Conservation (phyloP, 2,888 invertebrate species). For the Eulithis testata region DNA sequence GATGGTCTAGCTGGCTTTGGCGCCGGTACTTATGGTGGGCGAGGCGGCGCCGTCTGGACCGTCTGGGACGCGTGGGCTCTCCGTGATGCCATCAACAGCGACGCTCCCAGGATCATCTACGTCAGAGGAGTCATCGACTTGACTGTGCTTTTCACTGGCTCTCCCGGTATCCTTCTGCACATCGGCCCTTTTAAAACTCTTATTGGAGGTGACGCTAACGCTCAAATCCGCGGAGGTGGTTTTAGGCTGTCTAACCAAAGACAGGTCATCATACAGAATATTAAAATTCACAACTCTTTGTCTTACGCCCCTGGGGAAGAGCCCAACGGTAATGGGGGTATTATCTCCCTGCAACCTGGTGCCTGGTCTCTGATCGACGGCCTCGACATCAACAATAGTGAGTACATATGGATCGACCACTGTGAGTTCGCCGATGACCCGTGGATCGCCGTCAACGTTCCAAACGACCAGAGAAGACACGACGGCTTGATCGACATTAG, state of each 20-base stretch:
- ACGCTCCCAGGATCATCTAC: slow-evolving; percentile 19
- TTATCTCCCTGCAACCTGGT: slow-evolving; percentile 20
- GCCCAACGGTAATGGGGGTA: slow-evolving; percentile 35
- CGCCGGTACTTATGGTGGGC: slow-evolving; percentile 26
- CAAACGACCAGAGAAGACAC: slow-evolving; percentile 28
- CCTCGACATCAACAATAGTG: slow-evolving; percentile 17
- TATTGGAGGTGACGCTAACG: slow-evolving; percentile 22
- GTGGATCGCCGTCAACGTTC: slow-evolving; percentile 17
- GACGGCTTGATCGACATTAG: slow-evolving; percentile 36
- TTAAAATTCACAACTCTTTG: slow-evolving; percentile 31
- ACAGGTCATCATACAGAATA: slow-evolving; percentile 29
- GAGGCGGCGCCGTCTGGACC: slow-evolving; percentile 33
- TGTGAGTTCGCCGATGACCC: slow-evolving; percentile 40
- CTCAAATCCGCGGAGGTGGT: slow-evolving; percentile 34
- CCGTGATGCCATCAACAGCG: slow-evolving; percentile 14
- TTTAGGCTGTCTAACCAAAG: neutral
- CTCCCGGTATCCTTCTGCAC: slow-evolving; percentile 24
- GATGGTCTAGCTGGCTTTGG: slow-evolving; percentile 12
- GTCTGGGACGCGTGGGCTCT: slow-evolving; percentile 34
- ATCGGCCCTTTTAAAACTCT: slow-evolving; percentile 27
- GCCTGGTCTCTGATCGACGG: slow-evolving; percentile 27
- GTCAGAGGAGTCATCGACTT: slow-evolving; percentile 35
- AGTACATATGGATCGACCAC: slow-evolving; percentile 27
- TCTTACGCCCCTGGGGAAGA: slow-evolving; percentile 32
- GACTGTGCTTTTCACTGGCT: slow-evolving; percentile 19